phyloP scores from a whole-genome alignment of 2,888 invertebrate species.

The Campoletis raptor region DNA sequence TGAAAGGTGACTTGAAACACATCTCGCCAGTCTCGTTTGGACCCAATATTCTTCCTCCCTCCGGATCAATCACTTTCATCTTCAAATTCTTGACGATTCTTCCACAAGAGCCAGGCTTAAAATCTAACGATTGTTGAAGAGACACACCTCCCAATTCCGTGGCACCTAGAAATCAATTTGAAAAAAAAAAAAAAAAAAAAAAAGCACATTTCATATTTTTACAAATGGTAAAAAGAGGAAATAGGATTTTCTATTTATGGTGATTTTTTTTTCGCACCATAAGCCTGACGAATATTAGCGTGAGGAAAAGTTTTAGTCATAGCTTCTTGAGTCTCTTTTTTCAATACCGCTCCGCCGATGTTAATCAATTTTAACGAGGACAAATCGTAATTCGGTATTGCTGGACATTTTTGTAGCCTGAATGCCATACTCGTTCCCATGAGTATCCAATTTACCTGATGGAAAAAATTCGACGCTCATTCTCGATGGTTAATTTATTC shows the following conservation, averaged over 20 bases:
- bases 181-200: neutral
- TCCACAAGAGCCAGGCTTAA: conserved; percentile 76
- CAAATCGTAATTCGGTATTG: conserved; percentile 69
- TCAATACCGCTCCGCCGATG: conserved; percentile 71
- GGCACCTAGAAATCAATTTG: conserved; percentile 71
- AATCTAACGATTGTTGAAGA: conserved; percentile 57
- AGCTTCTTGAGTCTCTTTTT: conserved; percentile 60
- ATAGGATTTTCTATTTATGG: neutral
- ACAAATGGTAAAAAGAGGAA: no score
- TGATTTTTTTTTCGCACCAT: conserved; percentile 67
- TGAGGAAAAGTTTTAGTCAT: conserved; percentile 63
- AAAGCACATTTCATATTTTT: neutral
- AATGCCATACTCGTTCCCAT: conserved; percentile 72
- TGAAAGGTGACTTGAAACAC: conserved; percentile 69
- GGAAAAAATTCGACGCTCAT: neutral
- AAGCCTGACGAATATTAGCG: conserved; percentile 66
- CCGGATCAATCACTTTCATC: conserved; percentile 75
- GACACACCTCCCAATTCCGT: conserved; percentile 75
- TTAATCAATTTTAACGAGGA: conserved; percentile 65
- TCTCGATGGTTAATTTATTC: neutral
- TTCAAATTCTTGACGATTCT: conserved; percentile 64
- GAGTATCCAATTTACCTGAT: conserved; percentile 72
- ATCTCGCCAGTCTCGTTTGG: conserved; percentile 75
- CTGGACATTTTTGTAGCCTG: conserved; percentile 66
- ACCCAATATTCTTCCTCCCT: conserved; percentile 70